Percentiles rank a stretch among this genome's conserved stretches.
These are phyloP conservation scores for Aricia artaxerxes DNA, from an alignment of 2,888 invertebrate species.

Conservation along the genomic window DNA sequence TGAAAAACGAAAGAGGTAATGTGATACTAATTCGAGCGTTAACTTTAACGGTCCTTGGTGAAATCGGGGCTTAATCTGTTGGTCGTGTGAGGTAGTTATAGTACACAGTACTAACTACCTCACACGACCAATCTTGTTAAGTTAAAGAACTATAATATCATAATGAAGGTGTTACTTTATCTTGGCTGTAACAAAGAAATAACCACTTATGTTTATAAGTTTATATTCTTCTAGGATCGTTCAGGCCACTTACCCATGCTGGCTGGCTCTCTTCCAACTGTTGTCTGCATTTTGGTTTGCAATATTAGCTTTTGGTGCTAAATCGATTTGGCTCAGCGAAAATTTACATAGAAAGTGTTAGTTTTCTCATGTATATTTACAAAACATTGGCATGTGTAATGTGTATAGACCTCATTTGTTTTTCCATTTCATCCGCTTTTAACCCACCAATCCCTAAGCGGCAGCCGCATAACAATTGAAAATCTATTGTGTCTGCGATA, in stretches of 20 bases:
- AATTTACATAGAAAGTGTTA: neutral
- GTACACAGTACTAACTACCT: too few species aligned
- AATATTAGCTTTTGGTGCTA: neutral
- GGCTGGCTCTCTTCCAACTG: constrained; percentile 5
- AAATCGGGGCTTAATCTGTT: too few species aligned
- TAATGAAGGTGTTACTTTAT: too few species aligned
- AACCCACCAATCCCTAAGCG: too few species aligned
- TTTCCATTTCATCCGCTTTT: neutral
- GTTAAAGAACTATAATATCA: too few species aligned
- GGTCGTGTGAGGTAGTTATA: too few species aligned
- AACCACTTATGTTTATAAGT: neutral
- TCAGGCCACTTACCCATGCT: neutral
- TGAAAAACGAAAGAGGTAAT: too few species aligned
- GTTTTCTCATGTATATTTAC: neutral
- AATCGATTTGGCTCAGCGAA: neutral
- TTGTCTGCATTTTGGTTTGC: constrained; percentile 13
- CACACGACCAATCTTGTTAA: too few species aligned
- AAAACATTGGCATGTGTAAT: neutral
- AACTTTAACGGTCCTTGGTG: too few species aligned
- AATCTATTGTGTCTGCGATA: too few species aligned
- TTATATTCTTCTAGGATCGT: constrained; percentile 1
- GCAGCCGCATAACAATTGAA: too few species aligned
- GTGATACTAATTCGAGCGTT: too few species aligned
- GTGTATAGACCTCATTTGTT: neutral
- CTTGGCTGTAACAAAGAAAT: neutral